A percentile compares a stretch with the other conserved stretches of the same genome.
These are phyloP conservation scores for Allolobophora icterica DNA, from an alignment of 2,888 invertebrate species.

Conservation along the genomic window DNA sequence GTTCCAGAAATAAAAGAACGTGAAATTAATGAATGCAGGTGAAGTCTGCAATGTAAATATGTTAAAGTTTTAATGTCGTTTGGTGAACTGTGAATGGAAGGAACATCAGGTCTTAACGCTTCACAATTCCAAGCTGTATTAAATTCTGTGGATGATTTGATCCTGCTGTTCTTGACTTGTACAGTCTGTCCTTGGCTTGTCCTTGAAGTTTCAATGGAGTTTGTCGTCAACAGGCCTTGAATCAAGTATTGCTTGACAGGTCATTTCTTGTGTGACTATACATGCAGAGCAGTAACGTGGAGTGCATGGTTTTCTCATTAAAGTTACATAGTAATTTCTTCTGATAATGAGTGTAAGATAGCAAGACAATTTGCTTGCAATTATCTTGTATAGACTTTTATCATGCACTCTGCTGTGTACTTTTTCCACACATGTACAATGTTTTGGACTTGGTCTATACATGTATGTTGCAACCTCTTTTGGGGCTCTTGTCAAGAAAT, in stretches of 20 bases:
- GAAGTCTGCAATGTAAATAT: too few relatives aligned
- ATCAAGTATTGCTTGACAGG: too few relatives aligned
- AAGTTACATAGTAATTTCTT: neutral
- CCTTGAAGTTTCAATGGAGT: neutral
- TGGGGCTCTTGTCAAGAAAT: neutral
- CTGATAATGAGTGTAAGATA: neutral
- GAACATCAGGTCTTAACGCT: neutral
- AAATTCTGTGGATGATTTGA: too few relatives aligned
- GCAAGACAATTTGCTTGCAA: too few relatives aligned
- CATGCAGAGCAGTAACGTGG: neutral
- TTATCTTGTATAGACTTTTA: neutral
- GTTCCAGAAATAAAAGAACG: neutral
- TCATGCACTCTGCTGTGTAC: neutral
- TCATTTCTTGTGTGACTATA: neutral
- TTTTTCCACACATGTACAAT: neutral
- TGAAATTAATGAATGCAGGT: neutral
- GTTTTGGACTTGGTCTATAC: too few relatives aligned
- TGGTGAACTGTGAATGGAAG: too few relatives aligned
- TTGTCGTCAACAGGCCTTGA: too few relatives aligned
- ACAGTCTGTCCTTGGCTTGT: neutral
- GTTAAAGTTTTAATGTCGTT: too few relatives aligned
- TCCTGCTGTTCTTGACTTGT: neutral
- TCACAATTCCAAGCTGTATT: too few relatives aligned
- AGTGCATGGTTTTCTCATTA: neutral
- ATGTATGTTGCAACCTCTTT: too few relatives aligned